A percentile compares a stretch with the other conserved stretches of the same genome.
Conservation (phyloP, 2,113 vertebrate species). For the Callithrix jacchus region DNA sequence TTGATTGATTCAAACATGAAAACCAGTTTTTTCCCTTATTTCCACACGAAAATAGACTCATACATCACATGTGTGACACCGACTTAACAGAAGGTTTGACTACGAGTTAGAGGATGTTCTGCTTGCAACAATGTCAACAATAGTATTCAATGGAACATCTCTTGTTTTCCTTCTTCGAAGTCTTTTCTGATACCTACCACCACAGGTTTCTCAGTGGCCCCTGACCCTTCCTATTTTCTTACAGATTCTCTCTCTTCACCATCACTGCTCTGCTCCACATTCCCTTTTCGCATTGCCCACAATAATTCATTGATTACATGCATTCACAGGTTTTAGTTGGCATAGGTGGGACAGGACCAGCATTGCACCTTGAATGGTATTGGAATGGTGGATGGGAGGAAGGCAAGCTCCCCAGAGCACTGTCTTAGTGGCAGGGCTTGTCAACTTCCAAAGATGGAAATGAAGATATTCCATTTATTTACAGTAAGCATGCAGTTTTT, state of each 20-base stretch:
- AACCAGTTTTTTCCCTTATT: neutral
- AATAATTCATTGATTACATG: neutral
- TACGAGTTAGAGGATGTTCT: neutral
- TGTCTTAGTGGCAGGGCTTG: neutral
- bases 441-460: neutral
- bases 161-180: neutral
- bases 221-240: neutral
- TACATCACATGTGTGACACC: neutral
- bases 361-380: too few relatives aligned
- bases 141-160: neutral
- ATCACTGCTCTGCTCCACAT: neutral
- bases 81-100: neutral
- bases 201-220: neutral
- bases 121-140: neutral
- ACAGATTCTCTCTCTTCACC: neutral
- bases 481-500: neutral
- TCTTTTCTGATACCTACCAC: neutral
- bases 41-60: neutral
- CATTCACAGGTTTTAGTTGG: neutral
- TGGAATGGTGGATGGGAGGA: neutral
- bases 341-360: neutral
- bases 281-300: neutral
- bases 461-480: neutral
- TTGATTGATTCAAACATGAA: neutral
- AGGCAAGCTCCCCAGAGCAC: neutral